Evolutionary conservation across 1,140 invertebrate species (phyloP).

Genomic region (Lasioglossum baleicum): DNA sequence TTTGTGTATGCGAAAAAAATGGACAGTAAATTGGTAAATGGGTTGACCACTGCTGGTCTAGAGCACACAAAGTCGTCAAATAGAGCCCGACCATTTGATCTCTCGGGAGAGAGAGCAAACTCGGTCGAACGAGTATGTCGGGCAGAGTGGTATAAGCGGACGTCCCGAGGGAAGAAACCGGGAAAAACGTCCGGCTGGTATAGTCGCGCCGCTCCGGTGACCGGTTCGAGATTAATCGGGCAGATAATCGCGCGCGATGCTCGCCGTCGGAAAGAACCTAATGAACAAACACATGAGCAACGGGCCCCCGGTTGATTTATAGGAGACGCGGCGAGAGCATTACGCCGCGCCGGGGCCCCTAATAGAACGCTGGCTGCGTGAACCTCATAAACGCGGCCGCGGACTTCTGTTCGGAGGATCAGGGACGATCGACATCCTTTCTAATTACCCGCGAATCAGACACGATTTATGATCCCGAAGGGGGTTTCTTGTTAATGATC

Average conservation of each 20-base stretch:
- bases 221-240: constrained; percentile 59
- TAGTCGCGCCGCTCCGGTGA: constrained; percentile 16
- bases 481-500: neutral
- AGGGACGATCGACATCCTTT: constrained; percentile 21
- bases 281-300: constrained; percentile 58
- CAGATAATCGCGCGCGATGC: constrained; percentile 56
- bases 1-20: too few species aligned
- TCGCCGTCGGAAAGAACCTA: constrained; percentile 61
- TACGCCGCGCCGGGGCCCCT: constrained; percentile 9
- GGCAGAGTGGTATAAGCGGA: neutral
- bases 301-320: constrained; percentile 51
- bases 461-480: neutral
- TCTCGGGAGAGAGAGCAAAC: neutral
- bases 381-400: constrained; percentile 18
- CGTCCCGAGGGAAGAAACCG: constrained; percentile 18
- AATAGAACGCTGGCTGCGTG: constrained; percentile 27
- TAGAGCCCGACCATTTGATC: neutral
- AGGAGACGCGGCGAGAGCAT: constrained; percentile 26
- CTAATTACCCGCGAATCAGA: constrained; percentile 1
- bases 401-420: neutral
- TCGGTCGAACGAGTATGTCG: constrained; percentile 3
- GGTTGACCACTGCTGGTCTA: too few species aligned
- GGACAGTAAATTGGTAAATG: too few species aligned
- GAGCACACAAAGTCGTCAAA: too few species aligned
- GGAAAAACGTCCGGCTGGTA: neutral